A percentile compares a stretch with the other conserved stretches of the same genome.
Conservation (phyloP, 2,888 invertebrate species). For the Isoperla grammatica region DNA sequence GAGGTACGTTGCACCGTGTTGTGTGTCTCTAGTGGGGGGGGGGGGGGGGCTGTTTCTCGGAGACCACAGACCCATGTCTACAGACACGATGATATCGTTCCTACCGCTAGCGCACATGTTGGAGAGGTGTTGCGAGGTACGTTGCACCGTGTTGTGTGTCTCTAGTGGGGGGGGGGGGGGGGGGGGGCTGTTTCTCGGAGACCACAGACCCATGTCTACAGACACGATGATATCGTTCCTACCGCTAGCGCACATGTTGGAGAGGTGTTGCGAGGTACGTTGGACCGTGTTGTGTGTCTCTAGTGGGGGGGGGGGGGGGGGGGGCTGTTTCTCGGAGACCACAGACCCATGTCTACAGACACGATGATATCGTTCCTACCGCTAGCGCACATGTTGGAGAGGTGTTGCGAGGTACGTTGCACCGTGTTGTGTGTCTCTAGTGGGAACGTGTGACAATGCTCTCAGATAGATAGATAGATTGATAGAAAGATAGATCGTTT, state of each 20-base stretch:
- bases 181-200: slow-evolving; percentile 80
- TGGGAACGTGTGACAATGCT: too few species aligned
- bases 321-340: slow-evolving; percentile 80
- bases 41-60: slow-evolving; percentile 81
- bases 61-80: slow-evolving; percentile 70
- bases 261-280: slow-evolving; percentile 87
- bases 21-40: too few species aligned
- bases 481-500: too few species aligned
- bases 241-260: slow-evolving; percentile 96
- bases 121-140: slow-evolving; percentile 87
- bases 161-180: too few species aligned
- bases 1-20: too few species aligned
- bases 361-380: slow-evolving; percentile 93
- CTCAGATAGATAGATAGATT: too few species aligned
- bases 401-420: slow-evolving; percentile 87
- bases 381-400: slow-evolving; percentile 95
- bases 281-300: too few species aligned
- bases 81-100: slow-evolving; percentile 89
- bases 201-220: slow-evolving; percentile 68
- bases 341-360: slow-evolving; percentile 70
- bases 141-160: too few species aligned
- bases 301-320: too few species aligned
- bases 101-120: slow-evolving; percentile 97
- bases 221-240: slow-evolving; percentile 92
- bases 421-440: too few species aligned